Percentiles rank a stretch among this genome's conserved stretches.
phyloP scores from a whole-genome alignment of 2,113 vertebrate species.

The Cettia cetti region DNA sequence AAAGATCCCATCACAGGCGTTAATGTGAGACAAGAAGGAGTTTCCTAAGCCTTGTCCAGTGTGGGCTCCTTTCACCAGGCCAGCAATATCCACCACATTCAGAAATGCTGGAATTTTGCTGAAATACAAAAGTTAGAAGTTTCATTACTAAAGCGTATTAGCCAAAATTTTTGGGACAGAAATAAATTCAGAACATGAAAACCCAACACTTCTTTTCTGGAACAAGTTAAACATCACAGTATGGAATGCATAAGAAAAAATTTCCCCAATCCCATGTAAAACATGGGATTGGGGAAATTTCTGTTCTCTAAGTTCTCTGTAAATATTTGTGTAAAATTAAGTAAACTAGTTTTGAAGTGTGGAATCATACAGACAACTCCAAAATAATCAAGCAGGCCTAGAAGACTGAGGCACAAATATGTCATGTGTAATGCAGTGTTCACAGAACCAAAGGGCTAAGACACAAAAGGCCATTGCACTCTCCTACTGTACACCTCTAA shows the following conservation, averaged over 20 bases:
- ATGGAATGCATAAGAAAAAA: neutral
- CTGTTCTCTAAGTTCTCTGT: neutral
- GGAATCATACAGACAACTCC: neutral
- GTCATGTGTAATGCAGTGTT: neutral
- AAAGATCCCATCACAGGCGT: slow-evolving; percentile 95
- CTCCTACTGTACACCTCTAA: neutral
- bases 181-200: neutral
- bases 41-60: slow-evolving; percentile 95
- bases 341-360: neutral
- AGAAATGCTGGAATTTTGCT: slow-evolving; percentile 99
- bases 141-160: slow-evolving; percentile 18
- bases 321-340: neutral
- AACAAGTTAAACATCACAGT: neutral
- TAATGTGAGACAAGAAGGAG: slow-evolving; percentile 97
- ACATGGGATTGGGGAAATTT: no score
- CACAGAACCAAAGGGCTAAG: neutral
- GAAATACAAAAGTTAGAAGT: slow-evolving; percentile 53
- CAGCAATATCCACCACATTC: slow-evolving; percentile 97
- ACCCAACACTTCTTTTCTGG: neutral
- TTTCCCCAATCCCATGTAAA: neutral
- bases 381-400: neutral
- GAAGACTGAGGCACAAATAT: neutral
- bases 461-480: neutral
- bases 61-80: slow-evolving; percentile 96
- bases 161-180: neutral